Evolutionary conservation across 1,140 invertebrate species (phyloP).

Genomic region (Penaeus vannamei): DNA sequence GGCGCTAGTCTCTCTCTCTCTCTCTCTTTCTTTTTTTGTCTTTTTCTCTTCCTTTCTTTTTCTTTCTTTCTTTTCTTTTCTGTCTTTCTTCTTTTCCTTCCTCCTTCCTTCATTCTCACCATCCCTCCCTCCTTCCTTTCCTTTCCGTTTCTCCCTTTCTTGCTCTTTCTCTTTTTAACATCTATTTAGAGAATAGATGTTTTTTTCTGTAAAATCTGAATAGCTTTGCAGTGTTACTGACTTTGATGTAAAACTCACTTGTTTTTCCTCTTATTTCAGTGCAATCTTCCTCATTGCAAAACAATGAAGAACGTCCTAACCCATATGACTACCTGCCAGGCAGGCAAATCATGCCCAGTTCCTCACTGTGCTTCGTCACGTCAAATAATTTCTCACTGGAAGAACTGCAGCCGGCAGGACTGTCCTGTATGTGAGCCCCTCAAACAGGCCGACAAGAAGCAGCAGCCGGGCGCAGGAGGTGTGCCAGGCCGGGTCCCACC

Average conservation of each 20-base stretch:
- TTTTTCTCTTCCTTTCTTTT: no score
- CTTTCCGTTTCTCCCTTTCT: no score
- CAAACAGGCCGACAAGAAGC: constrained; percentile 90
- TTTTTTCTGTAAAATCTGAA: no score
- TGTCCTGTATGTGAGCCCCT: constrained; percentile 98
- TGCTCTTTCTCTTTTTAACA: no score
- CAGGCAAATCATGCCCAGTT: constrained; percentile 90
- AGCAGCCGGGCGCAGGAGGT: constrained; percentile 70
- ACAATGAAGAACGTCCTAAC: constrained; percentile 99
- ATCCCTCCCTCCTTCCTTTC: no score
- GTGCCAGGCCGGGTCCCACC: constrained; percentile 46
- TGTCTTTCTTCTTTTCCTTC: no score
- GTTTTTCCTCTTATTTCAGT: constrained; percentile 72
- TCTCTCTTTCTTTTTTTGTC: no score
- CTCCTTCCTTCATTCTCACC: no score
- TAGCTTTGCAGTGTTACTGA: neutral
- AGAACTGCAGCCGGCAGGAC: constrained; percentile 93
- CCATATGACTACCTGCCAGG: constrained; percentile 98
- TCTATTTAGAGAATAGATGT: no score
- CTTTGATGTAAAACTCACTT: neutral
- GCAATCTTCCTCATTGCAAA: constrained; percentile 95
- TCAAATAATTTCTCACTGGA: constrained; percentile 99
- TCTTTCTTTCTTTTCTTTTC: no score
- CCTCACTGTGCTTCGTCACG: constrained; percentile 98
- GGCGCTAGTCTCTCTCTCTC: neutral